Percentiles rank a stretch among this genome's conserved stretches.
Evolutionary conservation across 2,797 vertebrate species (phyloP).

Genomic region (Anguilla anguilla): DNA sequence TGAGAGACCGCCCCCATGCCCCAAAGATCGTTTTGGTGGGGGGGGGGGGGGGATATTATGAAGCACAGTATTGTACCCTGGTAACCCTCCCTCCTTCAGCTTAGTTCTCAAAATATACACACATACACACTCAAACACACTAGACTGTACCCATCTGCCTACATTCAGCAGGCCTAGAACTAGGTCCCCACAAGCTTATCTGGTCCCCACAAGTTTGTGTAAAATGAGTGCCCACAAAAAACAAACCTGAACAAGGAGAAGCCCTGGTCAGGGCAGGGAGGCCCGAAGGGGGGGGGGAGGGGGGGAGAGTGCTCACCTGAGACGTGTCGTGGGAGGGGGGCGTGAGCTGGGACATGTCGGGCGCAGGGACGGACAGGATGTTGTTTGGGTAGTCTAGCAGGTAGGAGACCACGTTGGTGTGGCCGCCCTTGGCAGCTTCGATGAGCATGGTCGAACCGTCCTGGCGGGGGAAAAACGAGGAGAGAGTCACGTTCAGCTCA

Average conservation of each 20-base stretch:
- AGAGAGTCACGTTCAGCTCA: not conserved
- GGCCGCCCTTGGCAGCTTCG: constrained; percentile 98
- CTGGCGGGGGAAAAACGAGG: constrained; percentile 60
- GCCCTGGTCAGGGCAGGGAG: not conserved
- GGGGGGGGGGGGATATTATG: not conserved
- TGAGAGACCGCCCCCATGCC: not conserved
- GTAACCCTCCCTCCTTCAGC: not conserved
- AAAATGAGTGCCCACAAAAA: not conserved
- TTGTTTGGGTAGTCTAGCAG: constrained; percentile 99
- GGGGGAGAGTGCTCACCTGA: constrained; percentile 80
- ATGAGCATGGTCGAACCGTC: constrained; percentile 99
- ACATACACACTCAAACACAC: not conserved
- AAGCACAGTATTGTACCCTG: not conserved
- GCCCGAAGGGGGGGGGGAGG: not conserved
- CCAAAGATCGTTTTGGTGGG: not conserved
- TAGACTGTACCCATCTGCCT: not conserved
- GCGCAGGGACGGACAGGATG: constrained; percentile 87
- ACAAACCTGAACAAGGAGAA: not conserved
- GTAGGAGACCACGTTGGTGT: constrained; percentile 98
- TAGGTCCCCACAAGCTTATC: not conserved
- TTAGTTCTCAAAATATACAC: not conserved
- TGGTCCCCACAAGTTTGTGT: not conserved
- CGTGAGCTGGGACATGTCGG: constrained; percentile 93
- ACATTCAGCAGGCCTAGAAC: not conserved
- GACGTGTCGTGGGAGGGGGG: constrained; percentile 95